Evolutionary conservation across 1,140 invertebrate genomes (phyloP).

Genomic region (Galleria mellonella): DNA sequence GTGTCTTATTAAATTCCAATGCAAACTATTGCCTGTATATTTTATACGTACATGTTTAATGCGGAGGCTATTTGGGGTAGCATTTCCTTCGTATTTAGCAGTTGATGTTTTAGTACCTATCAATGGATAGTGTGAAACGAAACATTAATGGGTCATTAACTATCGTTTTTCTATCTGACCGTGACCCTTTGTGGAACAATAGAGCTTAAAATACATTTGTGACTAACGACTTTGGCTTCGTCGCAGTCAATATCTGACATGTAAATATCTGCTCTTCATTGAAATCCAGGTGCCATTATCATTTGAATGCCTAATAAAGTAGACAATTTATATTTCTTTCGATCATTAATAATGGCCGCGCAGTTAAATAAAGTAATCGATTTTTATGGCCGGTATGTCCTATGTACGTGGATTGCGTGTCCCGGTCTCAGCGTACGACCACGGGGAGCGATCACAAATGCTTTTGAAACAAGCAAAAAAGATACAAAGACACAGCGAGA

Average conservation of each 20-base stretch:
- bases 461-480: slow-evolving; percentile 16
- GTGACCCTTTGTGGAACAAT: slow-evolving; percentile 17
- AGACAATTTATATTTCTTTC: slow-evolving; percentile 12
- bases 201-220: slow-evolving; percentile 2
- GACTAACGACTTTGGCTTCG: no score
- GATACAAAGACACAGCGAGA: slow-evolving; percentile 18
- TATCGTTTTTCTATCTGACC: slow-evolving; percentile 35
- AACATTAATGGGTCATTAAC: slow-evolving; percentile 56
- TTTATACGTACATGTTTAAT: slow-evolving; percentile 19
- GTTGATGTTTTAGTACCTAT: slow-evolving; percentile 29
- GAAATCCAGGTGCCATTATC: neutral
- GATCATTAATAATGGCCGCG: slow-evolving; percentile 20
- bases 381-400: slow-evolving; percentile 24
- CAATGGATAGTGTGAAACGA: slow-evolving; percentile 54
- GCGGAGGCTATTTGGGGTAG: slow-evolving; percentile 21
- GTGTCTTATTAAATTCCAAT: slow-evolving; percentile 41
- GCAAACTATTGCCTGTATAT: slow-evolving; percentile 32
- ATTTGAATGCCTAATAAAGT: slow-evolving; percentile 14
- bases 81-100: slow-evolving; percentile 43
- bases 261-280: neutral
- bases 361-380: slow-evolving; percentile 32
- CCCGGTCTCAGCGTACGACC: slow-evolving; percentile 8
- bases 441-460: slow-evolving; percentile 6
- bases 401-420: slow-evolving; percentile 9
- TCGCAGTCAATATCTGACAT: no score